phyloP scores from a whole-genome alignment of 64 coral and sea anemone genomes.

The Stylophora pistillata region DNA sequence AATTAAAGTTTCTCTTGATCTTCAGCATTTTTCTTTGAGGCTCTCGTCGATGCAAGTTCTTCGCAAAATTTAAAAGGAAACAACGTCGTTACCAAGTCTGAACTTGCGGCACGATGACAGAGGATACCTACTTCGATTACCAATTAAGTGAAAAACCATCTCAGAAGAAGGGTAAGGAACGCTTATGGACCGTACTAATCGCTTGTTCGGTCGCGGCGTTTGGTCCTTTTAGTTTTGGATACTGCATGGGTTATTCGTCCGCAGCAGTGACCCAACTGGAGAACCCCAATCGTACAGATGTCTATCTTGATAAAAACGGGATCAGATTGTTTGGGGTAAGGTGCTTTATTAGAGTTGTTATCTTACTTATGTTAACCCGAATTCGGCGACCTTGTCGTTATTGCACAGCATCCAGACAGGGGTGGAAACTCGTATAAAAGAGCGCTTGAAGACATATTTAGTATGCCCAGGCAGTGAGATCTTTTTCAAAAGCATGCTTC shows the following conservation, averaged over 20 bases:
- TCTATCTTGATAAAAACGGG: conserved; percentile 43
- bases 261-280: conserved; percentile 70
- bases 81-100: no score
- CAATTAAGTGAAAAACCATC: neutral
- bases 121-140: neutral
- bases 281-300: conserved; percentile 39
- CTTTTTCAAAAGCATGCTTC: no score
- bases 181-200: conserved; percentile 65
- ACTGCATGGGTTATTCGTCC: conserved; percentile 78
- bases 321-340: conserved; percentile 96
- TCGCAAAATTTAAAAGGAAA: no score
- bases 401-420: no score
- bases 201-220: conserved; percentile 73
- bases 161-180: conserved; percentile 13
- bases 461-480: no score
- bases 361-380: neutral
- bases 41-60: no score
- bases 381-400: neutral
- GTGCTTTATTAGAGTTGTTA: neutral
- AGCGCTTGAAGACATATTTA: no score
- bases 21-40: no score
- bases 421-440: no score
- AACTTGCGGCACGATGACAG: neutral
- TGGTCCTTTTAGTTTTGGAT: conserved; percentile 76
- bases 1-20: no score